Evolutionary conservation across 2,797 vertebrate species (phyloP).

Genomic region (Intellagama lesueurii): DNA sequence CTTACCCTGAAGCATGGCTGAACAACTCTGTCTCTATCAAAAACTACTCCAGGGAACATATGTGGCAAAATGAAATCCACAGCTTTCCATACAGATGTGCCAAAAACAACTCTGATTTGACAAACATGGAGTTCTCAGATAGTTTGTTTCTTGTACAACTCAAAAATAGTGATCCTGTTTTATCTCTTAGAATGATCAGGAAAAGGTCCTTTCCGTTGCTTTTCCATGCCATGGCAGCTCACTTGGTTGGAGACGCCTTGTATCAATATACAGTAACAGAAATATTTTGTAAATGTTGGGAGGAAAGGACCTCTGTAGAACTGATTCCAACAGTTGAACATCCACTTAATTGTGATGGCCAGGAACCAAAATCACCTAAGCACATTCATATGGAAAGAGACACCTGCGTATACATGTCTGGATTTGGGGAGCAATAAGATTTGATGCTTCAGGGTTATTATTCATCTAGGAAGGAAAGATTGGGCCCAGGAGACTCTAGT

Average conservation of each 20-base stretch:
- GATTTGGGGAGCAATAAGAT: neutral
- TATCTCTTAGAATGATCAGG: conserved; percentile 69
- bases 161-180: conserved; percentile 72
- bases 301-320: conserved; percentile 29
- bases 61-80: conserved; percentile 73
- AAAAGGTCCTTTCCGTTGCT: conserved; percentile 63
- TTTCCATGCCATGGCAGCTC: conserved; percentile 58
- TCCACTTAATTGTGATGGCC: neutral
- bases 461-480: conserved; percentile 17
- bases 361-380: conserved; percentile 38
- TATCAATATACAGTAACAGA: conserved; percentile 25
- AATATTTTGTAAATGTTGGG: conserved; percentile 58
- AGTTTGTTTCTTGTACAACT: conserved; percentile 71
- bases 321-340: conserved; percentile 40
- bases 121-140: conserved; percentile 72
- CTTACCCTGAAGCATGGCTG: conserved; percentile 38
- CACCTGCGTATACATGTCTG: neutral
- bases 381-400: conserved; percentile 1
- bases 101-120: conserved; percentile 73
- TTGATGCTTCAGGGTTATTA: conserved; percentile 3
- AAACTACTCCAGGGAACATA: conserved; percentile 70
- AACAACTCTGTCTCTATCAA: conserved; percentile 63
- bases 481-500: conserved; percentile 10
- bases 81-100: conserved; percentile 72
- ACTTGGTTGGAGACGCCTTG: conserved; percentile 36